Base-by-base conservation (phyloP, 2,888 invertebrate species). In the Lypha dubia region DNA sequence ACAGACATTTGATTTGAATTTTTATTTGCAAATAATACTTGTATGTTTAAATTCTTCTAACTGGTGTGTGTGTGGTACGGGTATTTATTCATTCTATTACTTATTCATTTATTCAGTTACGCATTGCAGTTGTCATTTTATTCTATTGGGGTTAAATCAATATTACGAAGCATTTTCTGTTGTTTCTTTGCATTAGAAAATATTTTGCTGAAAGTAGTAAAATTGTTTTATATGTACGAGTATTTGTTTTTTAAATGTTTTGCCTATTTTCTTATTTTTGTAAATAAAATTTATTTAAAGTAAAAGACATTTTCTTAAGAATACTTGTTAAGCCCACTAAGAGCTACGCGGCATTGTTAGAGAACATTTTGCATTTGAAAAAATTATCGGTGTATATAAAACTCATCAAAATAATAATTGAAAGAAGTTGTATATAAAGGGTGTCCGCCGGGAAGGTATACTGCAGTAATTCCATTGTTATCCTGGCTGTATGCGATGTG, bases 101-200 rank as follows among this genome's bases (percentile, higher is more conserved):
- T 67, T 75, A 81, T 81, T 81, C 75, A 81, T 81, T 75, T 81
- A 81, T 81, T 62, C 81, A 81, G 81, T 81, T 81, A 81, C 81
- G 81, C 81, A 81, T 81, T 81, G 81, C 81, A 81, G 81, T 75
- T 81, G 75, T 70, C 68, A 63, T 75, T 75, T 63, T 6, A 46
- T 46, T 56, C 56, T 81, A 76, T 75, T 81, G 62, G 63, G 75
- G 75, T 81, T 76, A 70, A 81, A 81, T 75, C 80, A 62, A 76
- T 81, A 81, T 46, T 11, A 74, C 51, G 51, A 68, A 22, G n/a
- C n/a, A n/a, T 44, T 32, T 51, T 68, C 70, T 60, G 49, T 70
- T 77, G 60, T 60, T 49, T 60, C 51, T 62, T 38, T 49, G 38
- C 41, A 51, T 62, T 77, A 51, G 60, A 60, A 77, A 77, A 77